Base-by-base conservation (phyloP, 2,797 vertebrate genomes). In the Eulemur albifrons region DNA sequence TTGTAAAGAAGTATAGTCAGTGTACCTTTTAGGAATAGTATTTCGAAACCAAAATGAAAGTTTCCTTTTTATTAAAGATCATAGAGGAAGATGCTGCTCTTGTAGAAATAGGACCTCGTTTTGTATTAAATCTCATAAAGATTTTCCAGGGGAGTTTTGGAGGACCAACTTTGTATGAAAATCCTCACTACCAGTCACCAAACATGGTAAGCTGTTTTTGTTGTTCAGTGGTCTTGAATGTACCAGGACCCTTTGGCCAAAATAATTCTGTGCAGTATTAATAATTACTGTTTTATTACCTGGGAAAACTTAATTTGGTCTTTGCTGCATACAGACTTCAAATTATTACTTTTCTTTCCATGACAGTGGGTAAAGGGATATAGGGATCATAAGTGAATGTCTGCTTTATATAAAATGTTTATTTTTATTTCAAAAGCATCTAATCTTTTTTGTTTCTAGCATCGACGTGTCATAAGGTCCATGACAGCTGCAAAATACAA, bases 71-170 rank as follows among this genome's bases (percentile, higher is more conserved):
- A 38, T 97, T 98, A 30, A 97, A 99, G 99, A 99, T 99, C 61
- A 99, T 99, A 73, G 99, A 99, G 98, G 99, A 99, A 97, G 99
- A 99, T 73, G 99, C 99, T n/a, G 98, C 99, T 92, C 98, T 99
- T 11, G 99, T 99, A 92, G 99, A 99, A 98, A 99, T 99, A 27
- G 99, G 99, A 38, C 99, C 99, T 94, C 99, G 99, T 70, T 99
- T 99, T 98, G 99, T 99, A 91, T 98, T 99, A 95, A 99, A 99
- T 97, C 99, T 99, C 76, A 99, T 99, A 82, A 99, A 99, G 98
- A 98, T 99, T 93, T 99, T 99, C 97, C 99, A 99, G 95, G 99
- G 99, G 69, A 99, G 99, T 95, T 99, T 99, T 97, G 99, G 99
- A 88, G 99, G 99, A 61, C 99, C 99, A 9, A 99, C 99, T 3